phyloP scores from a whole-genome alignment of 2,888 invertebrate species.

The Pelosia muscerda region DNA sequence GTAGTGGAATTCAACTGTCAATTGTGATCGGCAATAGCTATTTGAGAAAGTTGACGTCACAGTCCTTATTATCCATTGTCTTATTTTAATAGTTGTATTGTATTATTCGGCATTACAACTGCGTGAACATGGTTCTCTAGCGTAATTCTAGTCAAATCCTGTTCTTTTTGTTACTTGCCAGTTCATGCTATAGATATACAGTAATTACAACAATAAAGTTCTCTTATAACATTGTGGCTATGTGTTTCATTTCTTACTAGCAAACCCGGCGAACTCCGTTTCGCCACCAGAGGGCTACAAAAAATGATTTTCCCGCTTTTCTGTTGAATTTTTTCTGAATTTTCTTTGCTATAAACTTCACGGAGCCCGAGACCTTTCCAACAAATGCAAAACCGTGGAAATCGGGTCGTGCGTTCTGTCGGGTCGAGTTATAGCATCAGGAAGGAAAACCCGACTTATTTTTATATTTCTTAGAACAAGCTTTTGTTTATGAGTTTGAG shows the following conservation, averaged over 20 bases:
- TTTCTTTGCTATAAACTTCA: no score
- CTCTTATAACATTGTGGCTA: conserved; percentile 84
- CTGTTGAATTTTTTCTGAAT: no score
- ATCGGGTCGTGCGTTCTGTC: no score
- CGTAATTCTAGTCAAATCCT: conserved; percentile 80
- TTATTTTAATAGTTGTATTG: conserved; percentile 69
- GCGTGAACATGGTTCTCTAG: conserved; percentile 81
- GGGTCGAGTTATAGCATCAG: no score
- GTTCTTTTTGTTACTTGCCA: conserved; percentile 84
- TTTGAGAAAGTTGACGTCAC: conserved; percentile 74
- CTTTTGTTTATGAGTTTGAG: no score
- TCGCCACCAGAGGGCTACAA: no score
- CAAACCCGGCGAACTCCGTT: no score
- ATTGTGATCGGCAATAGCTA: conserved; percentile 65
- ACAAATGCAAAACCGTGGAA: no score
- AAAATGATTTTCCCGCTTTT: no score
- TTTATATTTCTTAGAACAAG: no score
- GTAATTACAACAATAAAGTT: conserved; percentile 86
- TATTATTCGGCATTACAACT: conserved; percentile 74
- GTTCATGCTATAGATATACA: conserved; percentile 86
- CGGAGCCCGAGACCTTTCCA: no score
- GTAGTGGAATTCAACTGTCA: conserved; percentile 60
- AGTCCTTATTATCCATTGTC: conserved; percentile 61
- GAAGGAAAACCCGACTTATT: no score
- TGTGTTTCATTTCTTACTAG: conserved; percentile 57